Evolutionary conservation across 2,888 invertebrate genomes (phyloP), one percentile per base, ranked within the genome.

Genomic region (Allophyes oxyacanthae): DNA sequence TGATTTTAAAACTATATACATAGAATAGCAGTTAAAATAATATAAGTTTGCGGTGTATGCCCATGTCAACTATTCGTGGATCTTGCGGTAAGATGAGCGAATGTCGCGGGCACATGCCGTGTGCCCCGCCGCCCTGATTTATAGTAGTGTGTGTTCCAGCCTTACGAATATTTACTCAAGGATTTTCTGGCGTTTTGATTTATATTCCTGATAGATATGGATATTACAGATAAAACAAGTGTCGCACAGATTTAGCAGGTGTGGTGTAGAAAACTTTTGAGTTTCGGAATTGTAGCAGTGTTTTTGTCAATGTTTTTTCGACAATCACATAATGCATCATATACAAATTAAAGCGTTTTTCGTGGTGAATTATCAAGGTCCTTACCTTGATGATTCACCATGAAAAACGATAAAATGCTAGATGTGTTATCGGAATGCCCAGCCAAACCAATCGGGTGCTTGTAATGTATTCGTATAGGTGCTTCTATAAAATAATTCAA

Each of bases 101-200:
- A 49, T 73, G 82, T 78, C 77, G 65, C 36, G 61, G 40, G 65
- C 83, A 83, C 71, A 68, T 76, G 82, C 52, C 75, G 64, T 40
- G 6, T 49, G 61, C 51, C 75, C 58, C 42, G 42, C 44, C 46
- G 52, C 40, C 7, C 51, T 77, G 78, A 78, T 82, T 82, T 81
- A 81, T 82, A 65, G 68, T 66, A 52, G 38, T 62, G 42, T 66
- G 64, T 52, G 61, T 53, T 41, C 44, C 40, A 56, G 59, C 63
- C 61, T 58, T 72, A 58, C 57, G 49, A 64, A 68, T 66, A 52
- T 75, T 75, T 77, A 66, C 68, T 63, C 51, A 77, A 68, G 54
- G 67, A 52, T 68, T 71, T 71, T 62, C 52, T 54, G 37, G 44
- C 46, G 25, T 66, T 66, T 63, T 68, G 66, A 71, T 75, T 66